Evolutionary conservation across 1,140 invertebrate genomes (phyloP).

Genomic region (Papilio dardanus): DNA sequence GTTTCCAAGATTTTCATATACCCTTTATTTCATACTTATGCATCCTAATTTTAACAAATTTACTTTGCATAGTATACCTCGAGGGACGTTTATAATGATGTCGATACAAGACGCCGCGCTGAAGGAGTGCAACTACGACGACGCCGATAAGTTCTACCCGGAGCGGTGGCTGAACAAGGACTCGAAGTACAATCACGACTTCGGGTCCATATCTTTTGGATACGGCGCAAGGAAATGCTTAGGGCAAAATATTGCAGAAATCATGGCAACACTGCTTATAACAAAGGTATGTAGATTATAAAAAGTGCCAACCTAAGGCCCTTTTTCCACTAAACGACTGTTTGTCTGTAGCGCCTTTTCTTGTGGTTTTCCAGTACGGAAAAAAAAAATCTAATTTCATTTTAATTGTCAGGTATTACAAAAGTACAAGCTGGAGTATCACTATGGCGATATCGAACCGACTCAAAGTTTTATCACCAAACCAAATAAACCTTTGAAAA

Average conservation of each 20-base stretch:
- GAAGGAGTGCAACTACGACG: constrained; percentile 87
- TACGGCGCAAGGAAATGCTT: constrained; percentile 84
- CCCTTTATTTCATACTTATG: background rate
- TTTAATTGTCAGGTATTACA: constrained; percentile 79
- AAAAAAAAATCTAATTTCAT: constrained; percentile 6
- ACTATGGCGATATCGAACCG: constrained; percentile 85
- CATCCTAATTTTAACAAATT: background rate
- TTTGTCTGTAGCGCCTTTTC: too few species aligned
- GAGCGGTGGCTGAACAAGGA: constrained; percentile 86
- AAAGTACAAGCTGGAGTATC: constrained; percentile 85
- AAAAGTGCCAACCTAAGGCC: background rate
- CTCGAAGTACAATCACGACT: constrained; percentile 71
- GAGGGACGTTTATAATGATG: constrained; percentile 87
- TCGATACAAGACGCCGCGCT: constrained; percentile 86
- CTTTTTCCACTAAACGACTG: too few species aligned
- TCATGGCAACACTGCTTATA: constrained; percentile 82
- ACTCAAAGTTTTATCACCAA: constrained; percentile 83
- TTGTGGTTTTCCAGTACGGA: too few species aligned
- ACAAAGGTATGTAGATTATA: constrained; percentile 77
- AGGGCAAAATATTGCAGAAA: constrained; percentile 84
- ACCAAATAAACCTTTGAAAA: constrained; percentile 84
- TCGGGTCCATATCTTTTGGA: constrained; percentile 85
- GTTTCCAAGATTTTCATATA: background rate
- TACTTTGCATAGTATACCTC: constrained; percentile 78
- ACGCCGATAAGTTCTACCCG: constrained; percentile 86